These are phyloP conservation scores for Toxotes jaculatrix DNA, from an alignment of 2,113 vertebrate genomes.

Conservation along the genomic window DNA sequence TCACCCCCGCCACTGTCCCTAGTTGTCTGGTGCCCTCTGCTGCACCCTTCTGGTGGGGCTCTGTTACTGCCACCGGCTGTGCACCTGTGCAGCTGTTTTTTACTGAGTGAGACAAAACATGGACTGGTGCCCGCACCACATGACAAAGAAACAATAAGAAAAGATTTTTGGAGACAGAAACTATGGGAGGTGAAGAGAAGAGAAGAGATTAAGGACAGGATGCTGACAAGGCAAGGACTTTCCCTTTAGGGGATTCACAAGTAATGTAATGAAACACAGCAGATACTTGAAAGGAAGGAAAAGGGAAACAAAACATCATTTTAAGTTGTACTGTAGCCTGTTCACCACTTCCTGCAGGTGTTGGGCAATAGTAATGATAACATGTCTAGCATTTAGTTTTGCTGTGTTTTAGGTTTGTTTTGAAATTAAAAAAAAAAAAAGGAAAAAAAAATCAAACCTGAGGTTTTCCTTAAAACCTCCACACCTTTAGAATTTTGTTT, in stretches of 20 bases:
- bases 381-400: not conserved
- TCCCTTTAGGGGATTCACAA: slow-evolving; percentile 17
- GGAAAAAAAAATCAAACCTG: no score
- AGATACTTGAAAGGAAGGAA: not conserved
- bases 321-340: not conserved
- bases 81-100: not conserved
- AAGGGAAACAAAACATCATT: not conserved
- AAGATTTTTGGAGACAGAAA: not conserved
- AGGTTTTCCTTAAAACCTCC: no score
- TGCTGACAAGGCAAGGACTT: slow-evolving; percentile 7
- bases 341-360: slow-evolving; percentile 21
- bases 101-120: not conserved
- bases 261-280: slow-evolving; percentile 2
- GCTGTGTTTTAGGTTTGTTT: not conserved
- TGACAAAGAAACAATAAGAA: not conserved
- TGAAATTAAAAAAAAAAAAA: not conserved
- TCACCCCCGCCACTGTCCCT: slow-evolving; percentile 11
- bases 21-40: slow-evolving; percentile 38
- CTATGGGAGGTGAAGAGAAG: not conserved
- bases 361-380: not conserved
- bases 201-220: slow-evolving; percentile 13
- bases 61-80: slow-evolving; percentile 18
- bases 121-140: not conserved
- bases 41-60: slow-evolving; percentile 67
- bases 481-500: not conserved